phyloP scores from a whole-genome alignment of 2,797 vertebrate species.

The Chelidonichthys spinosus region DNA sequence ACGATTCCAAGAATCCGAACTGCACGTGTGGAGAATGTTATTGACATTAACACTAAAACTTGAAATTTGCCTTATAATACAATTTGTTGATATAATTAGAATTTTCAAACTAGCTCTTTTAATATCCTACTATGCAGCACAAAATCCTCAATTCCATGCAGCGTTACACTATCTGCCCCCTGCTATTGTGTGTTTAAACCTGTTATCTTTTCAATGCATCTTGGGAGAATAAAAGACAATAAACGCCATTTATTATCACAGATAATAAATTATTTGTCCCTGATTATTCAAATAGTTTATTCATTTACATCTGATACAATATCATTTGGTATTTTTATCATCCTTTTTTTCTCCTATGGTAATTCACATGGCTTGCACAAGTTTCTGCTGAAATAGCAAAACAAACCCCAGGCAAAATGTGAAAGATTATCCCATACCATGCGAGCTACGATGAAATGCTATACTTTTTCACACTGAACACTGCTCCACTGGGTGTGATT shows the following conservation, averaged over 20 bases:
- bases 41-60: slow-evolving; percentile 9
- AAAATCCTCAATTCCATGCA: slow-evolving; percentile 38
- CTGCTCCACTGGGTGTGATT: slow-evolving; percentile 86
- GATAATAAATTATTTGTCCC: slow-evolving; percentile 77
- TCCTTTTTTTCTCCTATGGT: slow-evolving; percentile 73
- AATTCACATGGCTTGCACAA: slow-evolving; percentile 87
- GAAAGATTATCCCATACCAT: slow-evolving; percentile 88
- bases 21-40: neutral
- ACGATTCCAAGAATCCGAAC: slow-evolving; percentile 4
- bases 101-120: slow-evolving; percentile 33
- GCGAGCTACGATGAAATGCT: slow-evolving; percentile 84
- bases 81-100: slow-evolving; percentile 33
- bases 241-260: slow-evolving; percentile 74
- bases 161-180: slow-evolving; percentile 25
- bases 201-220: slow-evolving; percentile 74
- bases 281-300: slow-evolving; percentile 81
- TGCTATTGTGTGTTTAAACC: slow-evolving; percentile 66
- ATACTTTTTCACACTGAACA: slow-evolving; percentile 86
- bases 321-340: slow-evolving; percentile 80
- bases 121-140: slow-evolving; percentile 41
- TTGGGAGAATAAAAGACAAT: slow-evolving; percentile 62
- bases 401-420: slow-evolving; percentile 88
- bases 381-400: slow-evolving; percentile 89
- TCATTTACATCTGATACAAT: slow-evolving; percentile 82
- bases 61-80: slow-evolving; percentile 28